Conservation (phyloP, 2,888 invertebrate species). For the Oithona nana region DNA sequence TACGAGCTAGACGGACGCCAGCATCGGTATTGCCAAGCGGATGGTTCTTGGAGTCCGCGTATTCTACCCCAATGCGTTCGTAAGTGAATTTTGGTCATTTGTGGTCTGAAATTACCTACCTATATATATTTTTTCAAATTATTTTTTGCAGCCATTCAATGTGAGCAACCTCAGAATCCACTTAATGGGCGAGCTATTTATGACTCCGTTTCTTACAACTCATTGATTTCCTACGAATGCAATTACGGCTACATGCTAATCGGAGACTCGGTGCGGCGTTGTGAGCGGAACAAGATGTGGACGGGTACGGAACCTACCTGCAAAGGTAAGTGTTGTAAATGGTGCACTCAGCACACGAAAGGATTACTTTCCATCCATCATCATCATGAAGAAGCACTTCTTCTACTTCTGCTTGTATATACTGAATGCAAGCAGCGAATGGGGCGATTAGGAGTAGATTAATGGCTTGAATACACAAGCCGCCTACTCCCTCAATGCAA, state of each 20-base stretch:
- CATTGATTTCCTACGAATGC: constrained; percentile 86
- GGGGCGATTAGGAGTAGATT: too few species aligned
- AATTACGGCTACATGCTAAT: constrained; percentile 77
- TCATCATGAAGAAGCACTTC: background rate
- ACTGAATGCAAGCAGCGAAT: too few species aligned
- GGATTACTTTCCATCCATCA: background rate
- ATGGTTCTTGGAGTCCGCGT: constrained; percentile 76
- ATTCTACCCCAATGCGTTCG: constrained; percentile 80
- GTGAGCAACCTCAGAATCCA: constrained; percentile 75
- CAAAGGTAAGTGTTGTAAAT: constrained; percentile 49
- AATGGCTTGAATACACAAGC: too few species aligned
- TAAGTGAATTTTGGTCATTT: constrained; percentile 37
- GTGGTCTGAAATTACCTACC: background rate
- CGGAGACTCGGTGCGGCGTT: constrained; percentile 71
- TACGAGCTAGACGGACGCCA: constrained; percentile 76
- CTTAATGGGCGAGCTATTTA: constrained; percentile 79
- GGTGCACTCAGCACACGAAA: background rate
- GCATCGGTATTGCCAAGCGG: constrained; percentile 69
- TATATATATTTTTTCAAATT: background rate
- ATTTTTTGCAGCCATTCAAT: constrained; percentile 72
- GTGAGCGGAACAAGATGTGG: constrained; percentile 88
- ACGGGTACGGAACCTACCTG: constrained; percentile 75
- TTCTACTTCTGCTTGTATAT: too few species aligned
- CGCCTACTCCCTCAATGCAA: too few species aligned
- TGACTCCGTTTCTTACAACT: constrained; percentile 81